phyloP scores from a whole-genome alignment of 23 tunicate species.

The Aplidium turbinatum region DNA sequence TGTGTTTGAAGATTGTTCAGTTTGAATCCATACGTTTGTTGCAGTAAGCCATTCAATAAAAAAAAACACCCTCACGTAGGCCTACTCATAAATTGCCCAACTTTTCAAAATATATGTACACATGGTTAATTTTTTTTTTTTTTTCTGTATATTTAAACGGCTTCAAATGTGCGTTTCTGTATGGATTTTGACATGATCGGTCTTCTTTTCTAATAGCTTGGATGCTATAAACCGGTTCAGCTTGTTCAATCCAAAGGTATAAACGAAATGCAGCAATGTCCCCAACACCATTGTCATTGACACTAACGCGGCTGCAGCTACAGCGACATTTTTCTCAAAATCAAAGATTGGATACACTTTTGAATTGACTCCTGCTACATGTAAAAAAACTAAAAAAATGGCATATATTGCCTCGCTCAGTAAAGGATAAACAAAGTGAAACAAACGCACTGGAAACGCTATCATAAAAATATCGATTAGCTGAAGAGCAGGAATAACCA shows the following conservation, averaged over 20 bases:
- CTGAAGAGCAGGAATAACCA: constrained; percentile 12
- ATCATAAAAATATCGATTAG: constrained; percentile 28
- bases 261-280: background rate
- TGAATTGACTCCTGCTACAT: constrained; percentile 23
- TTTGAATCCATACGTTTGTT: no score
- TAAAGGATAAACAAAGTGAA: constrained; percentile 27
- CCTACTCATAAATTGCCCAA: no score
- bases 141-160: no score
- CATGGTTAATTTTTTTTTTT: no score
- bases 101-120: no score
- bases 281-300: constrained; percentile 17
- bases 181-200: no score
- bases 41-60: no score
- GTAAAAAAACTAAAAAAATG: constrained; percentile 25
- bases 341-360: constrained; percentile 23
- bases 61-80: no score
- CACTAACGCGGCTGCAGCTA: constrained; percentile 15
- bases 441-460: constrained; percentile 20
- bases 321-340: constrained; percentile 12
- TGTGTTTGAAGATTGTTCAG: no score
- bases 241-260: constrained; percentile 28
- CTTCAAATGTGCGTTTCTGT: no score
- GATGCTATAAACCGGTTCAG: constrained; percentile 20
- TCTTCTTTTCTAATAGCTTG: no score
- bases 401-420: constrained; percentile 21